Evolutionary conservation across 2,797 vertebrate species (phyloP).

Genomic region (Okamejei kenojei): DNA sequence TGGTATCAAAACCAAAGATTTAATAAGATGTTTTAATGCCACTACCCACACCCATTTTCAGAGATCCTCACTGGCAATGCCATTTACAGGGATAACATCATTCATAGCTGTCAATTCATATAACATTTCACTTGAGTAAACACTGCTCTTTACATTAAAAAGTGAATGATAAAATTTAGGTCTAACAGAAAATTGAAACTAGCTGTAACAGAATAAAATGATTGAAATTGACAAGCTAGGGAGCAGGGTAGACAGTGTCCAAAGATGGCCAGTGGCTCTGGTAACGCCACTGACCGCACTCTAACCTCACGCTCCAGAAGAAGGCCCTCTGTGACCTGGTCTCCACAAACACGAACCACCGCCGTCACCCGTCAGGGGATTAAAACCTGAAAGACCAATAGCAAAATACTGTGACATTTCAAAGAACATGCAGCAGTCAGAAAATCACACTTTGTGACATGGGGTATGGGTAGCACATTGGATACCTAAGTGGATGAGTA

Average conservation of each 20-base stretch:
- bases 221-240: slow-evolving; percentile 46
- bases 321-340: slow-evolving; percentile 77
- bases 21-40: slow-evolving; percentile 50
- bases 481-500: no score
- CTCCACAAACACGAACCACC: slow-evolving; percentile 76
- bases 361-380: slow-evolving; percentile 74
- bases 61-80: slow-evolving; percentile 70
- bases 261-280: slow-evolving; percentile 48
- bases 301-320: slow-evolving; percentile 87
- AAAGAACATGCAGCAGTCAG: neutral
- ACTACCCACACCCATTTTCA: slow-evolving; percentile 45
- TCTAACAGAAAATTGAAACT: slow-evolving; percentile 16
- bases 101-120: slow-evolving; percentile 60
- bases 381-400: slow-evolving; percentile 65
- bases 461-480: no score
- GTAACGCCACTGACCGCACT: slow-evolving; percentile 52
- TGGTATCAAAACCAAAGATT: slow-evolving; percentile 32
- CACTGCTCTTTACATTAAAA: neutral
- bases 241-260: slow-evolving; percentile 45
- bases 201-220: slow-evolving; percentile 39
- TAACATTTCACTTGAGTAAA: neutral
- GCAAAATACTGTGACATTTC: neutral
- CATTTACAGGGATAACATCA: slow-evolving; percentile 84
- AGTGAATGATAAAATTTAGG: neutral
- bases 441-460: neutral